Percentiles rank a stretch among this genome's conserved stretches.
Evolutionary conservation across 2,888 invertebrate species (phyloP).

Genomic region (Yponomeuta sedellus): DNA sequence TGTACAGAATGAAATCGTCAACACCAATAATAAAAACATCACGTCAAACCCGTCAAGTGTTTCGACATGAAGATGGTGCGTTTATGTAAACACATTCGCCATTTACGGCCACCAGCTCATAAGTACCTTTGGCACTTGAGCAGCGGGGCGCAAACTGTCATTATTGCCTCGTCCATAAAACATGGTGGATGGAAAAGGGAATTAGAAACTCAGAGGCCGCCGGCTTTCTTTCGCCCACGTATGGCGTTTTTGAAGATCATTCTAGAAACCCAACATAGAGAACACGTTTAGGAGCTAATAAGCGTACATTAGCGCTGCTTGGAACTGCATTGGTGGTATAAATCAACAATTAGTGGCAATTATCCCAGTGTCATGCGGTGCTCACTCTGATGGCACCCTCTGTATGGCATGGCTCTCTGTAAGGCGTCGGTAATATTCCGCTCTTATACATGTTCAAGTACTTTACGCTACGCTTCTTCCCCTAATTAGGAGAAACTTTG

Average conservation of each 20-base stretch:
- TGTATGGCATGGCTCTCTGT: not conserved
- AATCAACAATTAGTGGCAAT: constrained; percentile 23
- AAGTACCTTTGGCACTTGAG: not conserved
- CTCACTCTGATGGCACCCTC: not conserved
- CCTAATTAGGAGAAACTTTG: constrained; percentile 10
- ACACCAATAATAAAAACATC: constrained; percentile 25
- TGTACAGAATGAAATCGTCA: not conserved
- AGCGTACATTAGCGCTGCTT: not conserved
- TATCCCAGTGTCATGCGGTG: constrained; percentile 13
- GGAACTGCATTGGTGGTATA: constrained; percentile 7
- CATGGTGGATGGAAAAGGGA: constrained; percentile 18
- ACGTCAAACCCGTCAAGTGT: constrained; percentile 33
- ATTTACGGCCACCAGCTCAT: constrained; percentile 29
- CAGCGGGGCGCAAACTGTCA: constrained; percentile 7
- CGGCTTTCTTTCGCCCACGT: constrained; percentile 8
- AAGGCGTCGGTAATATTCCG: not conserved
- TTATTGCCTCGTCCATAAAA: constrained; percentile 20
- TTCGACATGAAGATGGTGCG: constrained; percentile 18
- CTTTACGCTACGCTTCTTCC: constrained; percentile 6
- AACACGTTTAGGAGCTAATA: constrained; percentile 1
- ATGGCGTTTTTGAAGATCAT: constrained; percentile 12
- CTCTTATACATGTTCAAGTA: constrained; percentile 3
- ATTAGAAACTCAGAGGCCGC: constrained; percentile 15
- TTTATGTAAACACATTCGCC: constrained; percentile 28
- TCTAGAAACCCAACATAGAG: constrained; percentile 5